Evolutionary conservation across 2,113 vertebrate species (phyloP).

Genomic region (Pithys albifrons): DNA sequence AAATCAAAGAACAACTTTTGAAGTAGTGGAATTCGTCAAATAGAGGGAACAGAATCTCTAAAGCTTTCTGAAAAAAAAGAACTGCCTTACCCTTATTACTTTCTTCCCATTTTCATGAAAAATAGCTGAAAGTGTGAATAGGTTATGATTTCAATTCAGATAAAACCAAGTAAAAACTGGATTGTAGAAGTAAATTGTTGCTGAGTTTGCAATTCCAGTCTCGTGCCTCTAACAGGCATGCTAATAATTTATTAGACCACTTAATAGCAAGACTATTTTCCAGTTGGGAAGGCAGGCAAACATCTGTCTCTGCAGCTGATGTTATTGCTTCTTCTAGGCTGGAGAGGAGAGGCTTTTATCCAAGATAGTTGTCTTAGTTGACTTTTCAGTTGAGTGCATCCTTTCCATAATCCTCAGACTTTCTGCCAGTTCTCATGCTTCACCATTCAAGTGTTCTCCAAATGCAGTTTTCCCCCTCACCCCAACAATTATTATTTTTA

Average conservation of each 20-base stretch:
- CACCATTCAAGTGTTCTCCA: neutral
- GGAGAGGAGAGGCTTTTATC: constrained; percentile 17
- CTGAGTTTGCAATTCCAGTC: neutral
- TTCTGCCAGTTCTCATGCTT: neutral
- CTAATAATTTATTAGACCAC: constrained; percentile 39
- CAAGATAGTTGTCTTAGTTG: neutral
- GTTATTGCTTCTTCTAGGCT: neutral
- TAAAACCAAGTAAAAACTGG: neutral
- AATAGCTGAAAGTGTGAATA: neutral
- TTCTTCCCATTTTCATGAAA: neutral
- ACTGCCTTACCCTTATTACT: neutral
- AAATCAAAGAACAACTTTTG: neutral
- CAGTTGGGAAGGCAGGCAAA: neutral
- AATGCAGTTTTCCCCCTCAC: neutral
- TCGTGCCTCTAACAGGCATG: neutral
- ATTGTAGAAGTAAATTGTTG: neutral
- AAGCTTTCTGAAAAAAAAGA: neutral
- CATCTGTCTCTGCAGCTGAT: neutral
- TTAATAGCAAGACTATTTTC: neutral
- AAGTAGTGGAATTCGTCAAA: neutral
- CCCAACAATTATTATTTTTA: neutral
- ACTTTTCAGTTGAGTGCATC: neutral
- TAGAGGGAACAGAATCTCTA: neutral
- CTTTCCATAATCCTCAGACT: neutral
- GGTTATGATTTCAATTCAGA: neutral